Percentiles rank a stretch among this genome's conserved stretches.
These are phyloP conservation scores for Hydropsyche betteni DNA, from an alignment of 2,888 invertebrate genomes.

Conservation along the genomic window DNA sequence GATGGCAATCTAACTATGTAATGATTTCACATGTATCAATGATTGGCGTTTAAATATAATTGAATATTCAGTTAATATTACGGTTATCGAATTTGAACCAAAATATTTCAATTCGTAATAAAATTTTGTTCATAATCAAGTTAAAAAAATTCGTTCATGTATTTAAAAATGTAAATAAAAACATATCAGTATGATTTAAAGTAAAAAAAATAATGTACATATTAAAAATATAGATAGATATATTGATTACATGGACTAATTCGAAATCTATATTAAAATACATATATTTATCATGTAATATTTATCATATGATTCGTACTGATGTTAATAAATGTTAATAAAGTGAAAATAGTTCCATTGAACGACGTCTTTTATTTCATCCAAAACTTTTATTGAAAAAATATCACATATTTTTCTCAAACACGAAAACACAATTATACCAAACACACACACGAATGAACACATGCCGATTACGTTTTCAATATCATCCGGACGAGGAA, in stretches of 20 bases:
- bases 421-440: conserved; percentile 1
- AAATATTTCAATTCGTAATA: no score
- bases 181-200: conserved; percentile 46
- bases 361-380: neutral
- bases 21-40: neutral
- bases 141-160: conserved; percentile 16
- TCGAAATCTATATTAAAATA: conserved; percentile 27
- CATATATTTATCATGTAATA: conserved; percentile 31
- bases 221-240: conserved; percentile 39
- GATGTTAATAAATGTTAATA: conserved; percentile 50
- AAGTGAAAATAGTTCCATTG: conserved; percentile 46
- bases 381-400: neutral
- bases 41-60: neutral
- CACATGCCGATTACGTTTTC: conserved; percentile 13
- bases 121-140: neutral
- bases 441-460: neutral
- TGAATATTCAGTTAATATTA: neutral
- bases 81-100: no score
- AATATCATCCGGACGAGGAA: conserved; percentile 34
- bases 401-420: neutral
- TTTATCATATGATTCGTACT: conserved; percentile 49
- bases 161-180: conserved; percentile 52
- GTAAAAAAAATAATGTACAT: conserved; percentile 45
- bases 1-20: conserved; percentile 1
- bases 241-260: conserved; percentile 25